phyloP scores from a whole-genome alignment of 2,888 invertebrate species.

The Boloria euphrosyne region DNA sequence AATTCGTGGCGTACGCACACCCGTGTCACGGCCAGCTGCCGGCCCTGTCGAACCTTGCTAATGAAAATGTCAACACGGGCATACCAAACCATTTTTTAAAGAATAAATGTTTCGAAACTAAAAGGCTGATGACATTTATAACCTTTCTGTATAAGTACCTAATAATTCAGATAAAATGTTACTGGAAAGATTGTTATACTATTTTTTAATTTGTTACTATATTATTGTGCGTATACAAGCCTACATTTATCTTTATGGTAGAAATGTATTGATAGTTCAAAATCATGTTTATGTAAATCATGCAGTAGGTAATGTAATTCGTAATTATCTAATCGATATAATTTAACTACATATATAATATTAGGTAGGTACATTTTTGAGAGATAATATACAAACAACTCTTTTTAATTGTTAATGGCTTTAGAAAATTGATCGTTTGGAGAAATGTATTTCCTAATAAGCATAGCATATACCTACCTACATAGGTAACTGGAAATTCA shows the following conservation, averaged over 20 bases:
- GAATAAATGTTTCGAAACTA: slow-evolving; percentile 31
- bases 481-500: too few species aligned
- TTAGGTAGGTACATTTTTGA: too few species aligned
- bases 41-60: slow-evolving; percentile 59
- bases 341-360: too few species aligned
- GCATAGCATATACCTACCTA: too few species aligned
- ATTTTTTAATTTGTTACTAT: slow-evolving; percentile 4
- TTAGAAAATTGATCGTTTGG: too few species aligned
- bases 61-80: slow-evolving; percentile 66
- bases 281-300: not conserved
- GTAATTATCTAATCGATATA: not conserved
- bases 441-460: too few species aligned
- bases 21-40: slow-evolving; percentile 71
- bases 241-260: not conserved
- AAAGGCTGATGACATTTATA: slow-evolving; percentile 23
- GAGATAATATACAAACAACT: too few species aligned
- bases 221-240: not conserved
- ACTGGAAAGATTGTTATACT: slow-evolving; percentile 2
- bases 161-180: slow-evolving; percentile 14
- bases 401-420: too few species aligned
- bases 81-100: slow-evolving; percentile 27
- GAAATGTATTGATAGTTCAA: too few species aligned
- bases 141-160: slow-evolving; percentile 15
- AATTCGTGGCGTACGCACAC: slow-evolving; percentile 76
- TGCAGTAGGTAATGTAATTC: not conserved